Percentiles rank a stretch among this genome's conserved stretches.
phyloP scores from a whole-genome alignment of 2,888 invertebrate species.

The Cryptophagus acutangulus region DNA sequence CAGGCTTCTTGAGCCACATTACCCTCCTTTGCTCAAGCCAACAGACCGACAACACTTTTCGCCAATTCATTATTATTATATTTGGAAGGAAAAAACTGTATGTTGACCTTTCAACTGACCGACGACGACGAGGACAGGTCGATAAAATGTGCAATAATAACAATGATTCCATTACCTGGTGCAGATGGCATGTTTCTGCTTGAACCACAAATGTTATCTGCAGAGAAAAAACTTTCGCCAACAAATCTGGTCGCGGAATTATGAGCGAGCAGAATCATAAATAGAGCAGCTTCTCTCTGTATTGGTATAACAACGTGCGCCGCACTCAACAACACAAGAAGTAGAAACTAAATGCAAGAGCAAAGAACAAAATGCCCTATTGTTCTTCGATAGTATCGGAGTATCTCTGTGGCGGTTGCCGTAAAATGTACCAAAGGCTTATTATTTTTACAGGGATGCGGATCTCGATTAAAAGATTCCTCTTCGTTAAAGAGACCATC shows the following conservation, averaged over 20 bases:
- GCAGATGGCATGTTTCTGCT: constrained; percentile 33
- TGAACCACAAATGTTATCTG: constrained; percentile 38
- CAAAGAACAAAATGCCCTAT: constrained; percentile 38
- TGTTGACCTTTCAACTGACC: too few species aligned
- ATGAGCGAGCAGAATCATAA: constrained; percentile 33
- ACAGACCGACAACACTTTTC: too few species aligned
- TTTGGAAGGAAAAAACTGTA: too few species aligned
- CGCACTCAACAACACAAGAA: not conserved
- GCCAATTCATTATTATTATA: too few species aligned
- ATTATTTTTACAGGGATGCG: constrained; percentile 38
- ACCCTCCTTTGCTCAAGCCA: too few species aligned
- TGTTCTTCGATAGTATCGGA: constrained; percentile 38
- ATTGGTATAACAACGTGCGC: constrained; percentile 8
- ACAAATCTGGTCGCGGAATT: constrained; percentile 36
- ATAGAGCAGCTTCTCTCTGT: constrained; percentile 31
- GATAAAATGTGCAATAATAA: too few species aligned
- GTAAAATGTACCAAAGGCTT: constrained; percentile 38
- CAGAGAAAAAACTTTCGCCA: constrained; percentile 34
- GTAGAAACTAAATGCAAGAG: constrained; percentile 18
- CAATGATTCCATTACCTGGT: constrained; percentile 36
- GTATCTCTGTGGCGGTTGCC: constrained; percentile 30
- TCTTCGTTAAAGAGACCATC: constrained; percentile 44
- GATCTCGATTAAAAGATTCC: constrained; percentile 40
- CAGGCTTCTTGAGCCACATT: not conserved
- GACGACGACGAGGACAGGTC: too few species aligned